These are phyloP conservation scores for Sebastes trivittatus DNA, from an alignment of 2,797 vertebrate species.

Conservation along the genomic window DNA sequence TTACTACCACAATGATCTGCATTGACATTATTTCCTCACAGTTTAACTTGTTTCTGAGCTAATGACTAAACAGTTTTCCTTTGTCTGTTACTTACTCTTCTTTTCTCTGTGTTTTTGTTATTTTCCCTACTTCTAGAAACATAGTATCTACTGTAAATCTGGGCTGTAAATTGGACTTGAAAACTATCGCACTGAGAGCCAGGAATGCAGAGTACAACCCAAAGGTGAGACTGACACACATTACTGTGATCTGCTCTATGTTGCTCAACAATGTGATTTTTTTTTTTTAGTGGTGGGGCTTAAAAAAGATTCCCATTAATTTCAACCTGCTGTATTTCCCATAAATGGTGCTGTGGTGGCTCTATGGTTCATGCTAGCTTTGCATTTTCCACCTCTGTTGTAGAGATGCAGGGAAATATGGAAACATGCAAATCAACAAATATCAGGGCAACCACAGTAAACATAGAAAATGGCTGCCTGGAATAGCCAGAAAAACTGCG, in stretches of 20 bases:
- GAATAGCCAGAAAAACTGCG: background rate
- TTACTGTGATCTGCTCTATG: background rate
- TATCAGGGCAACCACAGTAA: background rate
- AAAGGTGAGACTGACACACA: slow-evolving; percentile 86
- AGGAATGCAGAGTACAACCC: slow-evolving; percentile 99
- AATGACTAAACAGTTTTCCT: background rate
- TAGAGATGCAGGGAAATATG: background rate
- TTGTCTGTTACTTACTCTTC: background rate
- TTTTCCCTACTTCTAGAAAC: slow-evolving; percentile 83
- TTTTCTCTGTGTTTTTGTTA: background rate
- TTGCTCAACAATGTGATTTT: background rate
- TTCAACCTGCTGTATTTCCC: background rate
- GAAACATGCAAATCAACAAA: background rate
- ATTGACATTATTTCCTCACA: background rate
- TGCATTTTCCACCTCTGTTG: background rate
- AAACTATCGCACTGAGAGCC: slow-evolving; percentile 98
- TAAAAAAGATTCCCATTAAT: background rate
- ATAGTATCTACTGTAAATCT: slow-evolving; percentile 99
- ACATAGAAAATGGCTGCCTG: background rate
- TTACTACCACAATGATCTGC: background rate
- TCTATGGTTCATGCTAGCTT: background rate
- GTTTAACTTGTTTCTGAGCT: background rate
- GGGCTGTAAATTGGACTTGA: slow-evolving; percentile 98
- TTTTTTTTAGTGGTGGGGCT: background rate
- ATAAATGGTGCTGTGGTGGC: background rate